A percentile compares a stretch with the other conserved stretches of the same genome.
Conservation (phyloP, 64 coral and sea anemone species). For the Platygyra sinensis region DNA sequence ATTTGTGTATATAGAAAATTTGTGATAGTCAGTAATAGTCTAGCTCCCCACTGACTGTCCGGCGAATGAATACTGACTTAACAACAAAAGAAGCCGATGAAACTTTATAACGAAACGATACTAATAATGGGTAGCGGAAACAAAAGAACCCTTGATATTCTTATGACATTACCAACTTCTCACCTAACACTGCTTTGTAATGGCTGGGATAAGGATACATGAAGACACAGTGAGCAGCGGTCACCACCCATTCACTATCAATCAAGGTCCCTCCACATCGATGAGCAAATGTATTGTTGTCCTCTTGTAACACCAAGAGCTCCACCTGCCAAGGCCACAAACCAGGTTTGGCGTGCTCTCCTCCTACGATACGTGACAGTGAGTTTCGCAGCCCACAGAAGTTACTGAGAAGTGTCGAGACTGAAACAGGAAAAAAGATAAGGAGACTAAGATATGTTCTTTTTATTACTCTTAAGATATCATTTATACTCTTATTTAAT, state of each 20-base stretch:
- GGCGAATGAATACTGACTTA: too few relatives aligned
- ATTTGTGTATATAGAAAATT: too few relatives aligned
- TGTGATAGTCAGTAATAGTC: too few relatives aligned
- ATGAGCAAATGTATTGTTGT: not conserved
- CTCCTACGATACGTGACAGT: conserved; percentile 34
- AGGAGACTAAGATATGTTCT: not conserved
- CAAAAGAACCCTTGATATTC: not conserved
- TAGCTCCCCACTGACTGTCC: too few relatives aligned
- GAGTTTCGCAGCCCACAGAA: not conserved
- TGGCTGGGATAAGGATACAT: conserved; percentile 16
- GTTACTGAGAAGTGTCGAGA: not conserved
- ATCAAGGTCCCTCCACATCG: conserved; percentile 58
- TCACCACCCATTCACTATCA: conserved; percentile 47
- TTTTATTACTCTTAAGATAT: too few relatives aligned
- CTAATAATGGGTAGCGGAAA: not conserved
- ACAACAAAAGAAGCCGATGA: too few relatives aligned
- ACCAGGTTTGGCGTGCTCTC: conserved; percentile 13
- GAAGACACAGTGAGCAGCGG: conserved; percentile 64
- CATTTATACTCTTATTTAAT: too few relatives aligned
- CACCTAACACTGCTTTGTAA: conserved; percentile 69
- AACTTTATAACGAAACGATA: not conserved
- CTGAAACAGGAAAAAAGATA: not conserved
- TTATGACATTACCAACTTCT: not conserved
- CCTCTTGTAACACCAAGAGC: not conserved
- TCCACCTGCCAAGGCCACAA: conserved; percentile 80